A percentile compares a stretch with the other conserved stretches of the same genome.
These are phyloP conservation scores for Atractosteus spatula DNA, from an alignment of 2,113 vertebrate genomes.

Conservation along the genomic window DNA sequence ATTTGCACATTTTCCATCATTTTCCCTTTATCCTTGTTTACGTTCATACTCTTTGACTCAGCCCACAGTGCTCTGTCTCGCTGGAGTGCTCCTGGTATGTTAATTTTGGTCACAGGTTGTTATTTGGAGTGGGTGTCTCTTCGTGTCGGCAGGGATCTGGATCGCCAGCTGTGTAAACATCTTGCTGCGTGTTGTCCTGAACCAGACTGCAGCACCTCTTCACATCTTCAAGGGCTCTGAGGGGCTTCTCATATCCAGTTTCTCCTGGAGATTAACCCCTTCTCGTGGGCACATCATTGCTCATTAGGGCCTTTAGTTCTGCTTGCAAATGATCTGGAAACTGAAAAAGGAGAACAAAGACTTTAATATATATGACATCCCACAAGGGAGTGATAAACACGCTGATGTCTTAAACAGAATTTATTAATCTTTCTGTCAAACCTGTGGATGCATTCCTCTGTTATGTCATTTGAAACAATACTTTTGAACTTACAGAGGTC, in stretches of 20 bases:
- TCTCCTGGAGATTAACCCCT: slow-evolving; percentile 7
- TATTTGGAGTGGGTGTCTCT: not conserved
- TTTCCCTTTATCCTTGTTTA: not conserved
- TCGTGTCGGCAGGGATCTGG: not conserved
- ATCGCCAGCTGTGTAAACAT: not conserved
- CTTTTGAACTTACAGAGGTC: no score
- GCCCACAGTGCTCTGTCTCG: not conserved
- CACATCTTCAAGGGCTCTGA: not conserved
- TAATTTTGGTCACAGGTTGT: slow-evolving; percentile 23
- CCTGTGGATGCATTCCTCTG: no score
- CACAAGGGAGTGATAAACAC: not conserved
- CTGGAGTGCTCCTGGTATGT: slow-evolving; percentile 8
- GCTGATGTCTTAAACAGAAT: not conserved
- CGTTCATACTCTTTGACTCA: not conserved
- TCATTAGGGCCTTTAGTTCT: not conserved
- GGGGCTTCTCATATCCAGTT: not conserved
- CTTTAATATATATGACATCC: not conserved
- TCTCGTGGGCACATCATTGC: not conserved
- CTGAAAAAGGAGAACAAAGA: not conserved
- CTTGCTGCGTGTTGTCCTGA: not conserved
- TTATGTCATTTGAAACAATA: no score
- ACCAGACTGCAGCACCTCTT: not conserved
- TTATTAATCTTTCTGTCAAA: not conserved
- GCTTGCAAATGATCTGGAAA: not conserved
- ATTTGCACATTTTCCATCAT: not conserved